Evolutionary conservation across 2,797 vertebrate genomes (phyloP), one percentile per base, ranked within the genome.

Genomic region (Apogon hyalosoma): DNA sequence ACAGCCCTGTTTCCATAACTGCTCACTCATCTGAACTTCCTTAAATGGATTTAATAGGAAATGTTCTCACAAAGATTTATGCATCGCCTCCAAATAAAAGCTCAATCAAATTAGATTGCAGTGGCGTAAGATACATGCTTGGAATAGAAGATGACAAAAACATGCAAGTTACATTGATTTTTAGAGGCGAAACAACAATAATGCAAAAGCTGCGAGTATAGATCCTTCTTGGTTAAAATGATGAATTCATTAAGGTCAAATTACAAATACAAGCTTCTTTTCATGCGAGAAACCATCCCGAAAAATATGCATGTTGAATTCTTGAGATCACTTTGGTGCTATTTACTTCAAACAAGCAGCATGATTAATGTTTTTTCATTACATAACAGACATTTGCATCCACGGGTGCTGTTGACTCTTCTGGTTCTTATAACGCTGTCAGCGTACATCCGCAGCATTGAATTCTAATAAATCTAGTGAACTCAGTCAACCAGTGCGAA

Each of bases 21-120:
- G 79, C 63, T 86, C 80, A 61, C 66, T 83, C 74, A 74, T 78
- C 73, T 78, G 68, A 89, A 77, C 62, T 73, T 81, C 71, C 65
- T 75, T 81, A 80, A 79, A 84, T 56, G 33, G 60, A 83, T 89
- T 87, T 80, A 63, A 82, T 69, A 85, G 75, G 83, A 88, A 84
- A 85, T 87, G 56, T 73, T 80, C 63, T 40, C 68, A 46, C 28
- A 73, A 72, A 77, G 74, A 87, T 84, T 79, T 58, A 73, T 73
- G 60, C 51, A 33, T 42, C 3, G 58, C 78, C 73, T 82, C 65
- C 52, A 43, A 84, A 67, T 77, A 48, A 73, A 77, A 39, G 28
- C 64, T 76, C 67, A 56, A 82, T 82, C 63, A 69, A 66, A 66
- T 85, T 56, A 78, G 42, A 77, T 38, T 40, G 14, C 59, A 64